Evolutionary conservation across 2,797 vertebrate species (phyloP).

Genomic region (Coreius guichenoti): DNA sequence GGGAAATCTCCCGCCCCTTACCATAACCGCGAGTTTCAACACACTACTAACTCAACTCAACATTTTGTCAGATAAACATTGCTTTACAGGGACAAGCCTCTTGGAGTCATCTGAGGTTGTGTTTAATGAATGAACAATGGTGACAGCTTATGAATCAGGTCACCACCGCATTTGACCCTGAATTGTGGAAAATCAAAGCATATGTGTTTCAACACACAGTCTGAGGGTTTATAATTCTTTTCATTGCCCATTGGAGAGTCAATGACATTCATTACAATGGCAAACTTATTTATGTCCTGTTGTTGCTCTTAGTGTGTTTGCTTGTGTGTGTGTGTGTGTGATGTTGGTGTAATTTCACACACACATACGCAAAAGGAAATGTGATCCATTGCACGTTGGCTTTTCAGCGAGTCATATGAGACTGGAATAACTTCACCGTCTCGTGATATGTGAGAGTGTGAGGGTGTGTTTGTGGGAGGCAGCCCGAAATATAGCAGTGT

Average conservation of each 20-base stretch:
- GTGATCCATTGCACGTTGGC: constrained; percentile 10
- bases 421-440: constrained; percentile 30
- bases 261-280: neutral
- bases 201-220: neutral
- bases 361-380: constrained; percentile 29
- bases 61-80: neutral
- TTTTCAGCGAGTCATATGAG: constrained; percentile 43
- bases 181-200: neutral
- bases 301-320: neutral
- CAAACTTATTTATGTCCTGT: neutral
- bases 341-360: constrained; percentile 24
- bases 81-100: neutral
- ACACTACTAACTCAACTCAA: neutral
- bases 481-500: constrained; percentile 32
- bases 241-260: neutral
- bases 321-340: neutral
- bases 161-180: neutral
- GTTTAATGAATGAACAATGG: neutral
- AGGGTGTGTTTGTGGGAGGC: constrained; percentile 37
- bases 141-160: neutral
- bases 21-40: neutral
- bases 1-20: neutral
- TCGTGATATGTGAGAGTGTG: constrained; percentile 13
- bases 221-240: neutral
- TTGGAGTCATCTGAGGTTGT: neutral